A percentile compares a stretch with the other conserved stretches of the same genome.
Conservation (phyloP, 2,888 invertebrate species). For the Rhagonycha fulva region DNA sequence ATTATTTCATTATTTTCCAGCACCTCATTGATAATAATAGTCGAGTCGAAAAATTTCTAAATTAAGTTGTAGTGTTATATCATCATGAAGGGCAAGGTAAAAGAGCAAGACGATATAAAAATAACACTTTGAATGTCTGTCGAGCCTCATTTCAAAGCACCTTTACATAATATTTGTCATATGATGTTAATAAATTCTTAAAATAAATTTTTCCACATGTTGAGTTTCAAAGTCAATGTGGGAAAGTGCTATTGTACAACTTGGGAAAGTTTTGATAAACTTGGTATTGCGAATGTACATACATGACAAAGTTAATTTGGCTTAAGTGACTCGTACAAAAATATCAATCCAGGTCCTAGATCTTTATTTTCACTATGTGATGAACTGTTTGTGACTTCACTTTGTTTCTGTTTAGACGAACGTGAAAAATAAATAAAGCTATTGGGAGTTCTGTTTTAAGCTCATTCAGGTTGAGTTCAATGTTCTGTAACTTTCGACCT, state of each 20-base stretch:
- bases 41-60: neutral
- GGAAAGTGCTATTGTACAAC: neutral
- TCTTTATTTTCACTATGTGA: conserved; percentile 15
- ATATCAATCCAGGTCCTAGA: conserved; percentile 11
- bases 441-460: conserved; percentile 21
- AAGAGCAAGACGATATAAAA: neutral
- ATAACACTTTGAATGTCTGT: neutral
- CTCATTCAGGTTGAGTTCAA: conserved; percentile 26
- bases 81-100: neutral
- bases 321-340: conserved; percentile 9
- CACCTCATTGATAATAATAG: neutral
- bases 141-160: neutral
- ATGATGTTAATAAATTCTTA: neutral
- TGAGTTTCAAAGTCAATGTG: conserved; percentile 13
- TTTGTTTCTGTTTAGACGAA: conserved; percentile 10
- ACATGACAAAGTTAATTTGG: conserved; percentile 6
- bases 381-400: conserved; percentile 14
- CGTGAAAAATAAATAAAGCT: conserved; percentile 17
- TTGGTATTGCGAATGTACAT: neutral
- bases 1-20: neutral
- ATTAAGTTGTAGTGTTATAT: neutral
- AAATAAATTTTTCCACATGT: neutral
- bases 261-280: neutral
- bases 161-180: neutral
- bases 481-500: conserved; percentile 23